phyloP scores from a whole-genome alignment of 2,797 vertebrate species.

The Sebastes wilsoni region DNA sequence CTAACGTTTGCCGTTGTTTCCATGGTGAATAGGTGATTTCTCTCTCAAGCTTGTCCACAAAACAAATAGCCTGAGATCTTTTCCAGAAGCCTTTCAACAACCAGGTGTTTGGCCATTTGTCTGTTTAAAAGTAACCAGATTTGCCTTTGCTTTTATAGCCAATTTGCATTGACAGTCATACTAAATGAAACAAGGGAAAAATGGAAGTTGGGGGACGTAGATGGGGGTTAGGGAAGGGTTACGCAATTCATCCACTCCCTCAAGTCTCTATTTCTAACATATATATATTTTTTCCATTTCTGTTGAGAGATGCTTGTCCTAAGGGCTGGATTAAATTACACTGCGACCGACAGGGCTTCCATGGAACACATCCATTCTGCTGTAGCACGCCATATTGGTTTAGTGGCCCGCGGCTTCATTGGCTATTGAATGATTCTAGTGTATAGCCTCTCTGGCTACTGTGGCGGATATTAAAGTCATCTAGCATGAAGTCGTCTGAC shows the following conservation, averaged over 20 bases:
- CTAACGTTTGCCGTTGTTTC: slow-evolving; percentile 35
- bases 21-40: slow-evolving; percentile 14
- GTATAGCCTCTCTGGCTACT: slow-evolving; percentile 71
- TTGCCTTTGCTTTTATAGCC: slow-evolving; percentile 54
- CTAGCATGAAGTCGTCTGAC: slow-evolving; percentile 77
- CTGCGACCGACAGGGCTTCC: slow-evolving; percentile 74
- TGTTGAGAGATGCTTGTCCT: slow-evolving; percentile 82
- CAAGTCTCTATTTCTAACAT: slow-evolving; percentile 57
- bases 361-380: slow-evolving; percentile 78
- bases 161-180: slow-evolving; percentile 57
- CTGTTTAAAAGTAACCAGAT: slow-evolving; percentile 55
- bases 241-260: slow-evolving; percentile 64
- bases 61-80: slow-evolving; percentile 40
- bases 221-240: slow-evolving; percentile 73
- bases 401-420: slow-evolving; percentile 77
- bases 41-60: slow-evolving; percentile 18
- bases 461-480: slow-evolving; percentile 83
- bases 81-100: slow-evolving; percentile 28
- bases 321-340: slow-evolving; percentile 80
- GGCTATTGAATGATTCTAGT: slow-evolving; percentile 78
- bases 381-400: slow-evolving; percentile 74
- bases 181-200: slow-evolving; percentile 51
- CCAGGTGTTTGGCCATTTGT: slow-evolving; percentile 57
- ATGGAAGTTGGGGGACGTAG: slow-evolving; percentile 40
- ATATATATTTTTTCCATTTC: slow-evolving; percentile 55